Evolutionary conservation across 2,888 invertebrate genomes (phyloP).

Genomic region (Xestia ashworthii): DNA sequence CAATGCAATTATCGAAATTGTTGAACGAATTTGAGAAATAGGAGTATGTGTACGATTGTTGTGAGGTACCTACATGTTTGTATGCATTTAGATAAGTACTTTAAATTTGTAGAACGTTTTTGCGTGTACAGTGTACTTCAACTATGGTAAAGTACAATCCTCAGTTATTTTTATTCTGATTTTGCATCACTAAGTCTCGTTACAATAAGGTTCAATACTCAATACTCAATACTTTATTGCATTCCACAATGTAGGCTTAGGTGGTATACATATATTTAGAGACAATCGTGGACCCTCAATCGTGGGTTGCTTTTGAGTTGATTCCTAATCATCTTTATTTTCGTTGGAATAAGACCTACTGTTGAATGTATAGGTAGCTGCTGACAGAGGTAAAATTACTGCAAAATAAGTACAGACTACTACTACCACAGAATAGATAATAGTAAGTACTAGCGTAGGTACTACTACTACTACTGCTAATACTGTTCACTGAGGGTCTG

Average conservation of each 20-base stretch:
- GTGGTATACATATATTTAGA: too few relatives aligned
- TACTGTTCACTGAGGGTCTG: too few relatives aligned
- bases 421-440: too few relatives aligned
- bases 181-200: neutral
- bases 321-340: neutral
- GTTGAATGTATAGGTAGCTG: too few relatives aligned
- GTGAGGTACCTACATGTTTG: neutral
- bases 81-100: neutral
- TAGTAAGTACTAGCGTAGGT: too few relatives aligned
- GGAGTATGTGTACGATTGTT: conserved; percentile 25
- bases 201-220: neutral
- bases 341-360: neutral
- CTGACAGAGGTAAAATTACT: neutral
- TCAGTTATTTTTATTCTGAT: neutral
- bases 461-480: too few relatives aligned
- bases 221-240: too few relatives aligned
- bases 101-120: neutral
- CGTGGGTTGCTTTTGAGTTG: neutral
- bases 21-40: conserved; percentile 45
- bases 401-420: neutral
- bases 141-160: neutral
- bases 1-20: conserved; percentile 51
- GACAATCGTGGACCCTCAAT: too few relatives aligned
- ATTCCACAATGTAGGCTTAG: too few relatives aligned
- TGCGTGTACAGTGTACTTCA: neutral